A percentile compares a stretch with the other conserved stretches of the same genome.
phyloP scores from a whole-genome alignment of 2,797 vertebrate species.

The Austrolebias charrua region DNA sequence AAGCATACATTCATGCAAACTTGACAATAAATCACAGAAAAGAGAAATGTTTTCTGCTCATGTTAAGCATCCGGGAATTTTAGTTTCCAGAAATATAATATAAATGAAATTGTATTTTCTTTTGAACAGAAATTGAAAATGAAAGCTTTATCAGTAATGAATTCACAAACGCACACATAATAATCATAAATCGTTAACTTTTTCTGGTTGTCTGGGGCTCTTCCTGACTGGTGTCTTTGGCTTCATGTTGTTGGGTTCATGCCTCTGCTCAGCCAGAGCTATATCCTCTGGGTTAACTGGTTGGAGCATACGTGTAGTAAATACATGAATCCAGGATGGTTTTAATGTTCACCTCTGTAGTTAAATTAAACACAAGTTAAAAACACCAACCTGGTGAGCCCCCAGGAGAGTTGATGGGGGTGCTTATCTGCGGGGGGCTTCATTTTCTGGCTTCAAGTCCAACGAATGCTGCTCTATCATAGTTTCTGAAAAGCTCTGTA shows the following conservation, averaged over 20 bases:
- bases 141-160: not conserved
- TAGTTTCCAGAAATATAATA: no score
- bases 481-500: no score
- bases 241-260: fast-evolving
- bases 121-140: not conserved
- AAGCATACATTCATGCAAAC: not conserved
- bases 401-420: fast-evolving
- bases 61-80: no score
- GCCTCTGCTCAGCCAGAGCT: fast-evolving
- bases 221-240: not conserved
- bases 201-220: not conserved
- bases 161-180: not conserved
- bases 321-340: not conserved
- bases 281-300: constrained; percentile 17
- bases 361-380: not conserved
- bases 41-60: not conserved
- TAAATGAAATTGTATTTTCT: no score
- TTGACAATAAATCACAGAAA: not conserved
- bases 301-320: not conserved
- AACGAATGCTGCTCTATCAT: not conserved
- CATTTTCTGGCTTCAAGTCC: not conserved
- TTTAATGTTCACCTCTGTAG: not conserved
- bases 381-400: constrained; percentile 15
- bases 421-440: no score
- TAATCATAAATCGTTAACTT: not conserved